These are phyloP conservation scores for Gerris buenoi DNA, from an alignment of 1,140 invertebrate genomes.

Conservation along the genomic window DNA sequence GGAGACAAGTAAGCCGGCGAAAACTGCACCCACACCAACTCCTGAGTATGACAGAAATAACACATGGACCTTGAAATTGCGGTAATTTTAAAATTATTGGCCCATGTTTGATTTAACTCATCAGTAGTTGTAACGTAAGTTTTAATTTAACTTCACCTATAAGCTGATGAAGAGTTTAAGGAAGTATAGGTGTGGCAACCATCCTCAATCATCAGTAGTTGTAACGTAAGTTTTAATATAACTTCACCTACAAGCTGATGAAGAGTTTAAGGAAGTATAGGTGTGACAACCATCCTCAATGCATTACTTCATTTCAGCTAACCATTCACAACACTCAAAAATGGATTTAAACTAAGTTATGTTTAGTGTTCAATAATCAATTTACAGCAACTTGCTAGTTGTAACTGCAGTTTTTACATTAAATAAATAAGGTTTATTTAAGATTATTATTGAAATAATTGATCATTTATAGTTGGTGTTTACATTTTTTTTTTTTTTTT, in stretches of 20 bases:
- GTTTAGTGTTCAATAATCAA: too few relatives aligned
- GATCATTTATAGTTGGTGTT: too few relatives aligned
- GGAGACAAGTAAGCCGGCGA: constrained; percentile 79
- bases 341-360: too few relatives aligned
- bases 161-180: background rate
- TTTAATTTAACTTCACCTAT: background rate
- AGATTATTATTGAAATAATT: too few relatives aligned
- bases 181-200: background rate
- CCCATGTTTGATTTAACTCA: background rate
- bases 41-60: constrained; percentile 35
- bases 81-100: too few relatives aligned
- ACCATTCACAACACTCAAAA: too few relatives aligned
- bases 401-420: too few relatives aligned
- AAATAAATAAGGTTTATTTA: too few relatives aligned
- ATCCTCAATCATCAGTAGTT: background rate
- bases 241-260: background rate
- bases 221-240: background rate
- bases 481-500: too few relatives aligned
- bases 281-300: background rate
- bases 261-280: background rate
- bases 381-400: too few relatives aligned
- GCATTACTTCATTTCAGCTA: too few relatives aligned
- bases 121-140: background rate
- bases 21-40: constrained; percentile 82
- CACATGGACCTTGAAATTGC: too few relatives aligned